Base-by-base conservation (phyloP, 2,797 vertebrate genomes). In the Bovichtus diacanthus region DNA sequence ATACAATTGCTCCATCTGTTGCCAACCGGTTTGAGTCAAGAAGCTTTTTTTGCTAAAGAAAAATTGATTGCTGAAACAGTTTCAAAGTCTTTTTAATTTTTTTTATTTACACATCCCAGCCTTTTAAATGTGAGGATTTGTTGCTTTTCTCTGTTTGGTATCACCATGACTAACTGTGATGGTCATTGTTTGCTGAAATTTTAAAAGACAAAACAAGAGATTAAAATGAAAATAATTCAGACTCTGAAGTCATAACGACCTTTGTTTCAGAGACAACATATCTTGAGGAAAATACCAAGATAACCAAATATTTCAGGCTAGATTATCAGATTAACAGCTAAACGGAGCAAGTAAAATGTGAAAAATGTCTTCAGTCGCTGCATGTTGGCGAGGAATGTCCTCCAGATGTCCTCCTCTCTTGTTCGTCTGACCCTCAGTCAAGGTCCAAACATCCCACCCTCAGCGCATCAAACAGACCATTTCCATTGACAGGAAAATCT, bases 1-100 rank as follows among this genome's bases (percentile, higher is more conserved):
- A 41, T 56, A 56, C 70, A 75, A 51, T 80, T 69, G 74, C 38
- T 76, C 75, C 78, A 74, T 74, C 78, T 83, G 82, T 7, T 56
- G 71, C 70, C 71, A 82, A 53, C 64, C 74, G 59, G 36, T 70
- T 38, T 15, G 39, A 68, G 29, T 55, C 19, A 65, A 39, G 38
- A 68, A 38, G 12, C n/a, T 25, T 3, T 13, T 23, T 46, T 36
- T 3, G 13, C 19, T 38, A 6, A 25, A 31, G 9, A 13, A 21
- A 51, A 43, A 27, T 25, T 19, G 23, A 27, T 1, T 21, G 0
- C 4, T 36, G 1, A 63, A 67, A 25, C 3, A 2, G 36, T 19
- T 23, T 49, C 1, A 31, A 1, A 15, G 7, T 9, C 2, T n/a
- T n/a, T n/a, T n/a, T n/a, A 34, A 34, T 8, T 34, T 34, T 10